Conservation (phyloP, 1,140 invertebrate genomes). For the Zaprionus nigranus region DNA sequence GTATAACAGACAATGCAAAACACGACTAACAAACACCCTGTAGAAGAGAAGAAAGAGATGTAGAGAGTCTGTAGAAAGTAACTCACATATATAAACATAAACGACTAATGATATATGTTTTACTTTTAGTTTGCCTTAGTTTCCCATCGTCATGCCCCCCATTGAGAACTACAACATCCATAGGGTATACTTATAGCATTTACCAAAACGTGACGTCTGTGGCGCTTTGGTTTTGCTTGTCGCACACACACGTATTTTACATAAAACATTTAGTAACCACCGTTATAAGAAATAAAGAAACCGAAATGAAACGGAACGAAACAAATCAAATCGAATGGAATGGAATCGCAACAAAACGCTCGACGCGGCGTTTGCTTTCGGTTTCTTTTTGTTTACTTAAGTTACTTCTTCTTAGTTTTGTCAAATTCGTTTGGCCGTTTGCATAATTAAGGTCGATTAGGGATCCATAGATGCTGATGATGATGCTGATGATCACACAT, state of each 20-base stretch:
- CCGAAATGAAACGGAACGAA: slow-evolving; percentile 30
- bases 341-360: slow-evolving; percentile 17
- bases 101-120: not conserved
- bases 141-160: not conserved
- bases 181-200: slow-evolving; percentile 3
- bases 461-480: slow-evolving; percentile 50
- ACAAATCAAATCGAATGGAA: slow-evolving; percentile 11
- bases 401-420: slow-evolving; percentile 26
- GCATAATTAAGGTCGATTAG: slow-evolving; percentile 81
- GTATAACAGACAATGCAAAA: not conserved
- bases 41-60: not conserved
- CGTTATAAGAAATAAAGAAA: slow-evolving; percentile 62
- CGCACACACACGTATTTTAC: slow-evolving; percentile 35
- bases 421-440: slow-evolving; percentile 54
- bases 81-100: not conserved
- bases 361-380: slow-evolving; percentile 17
- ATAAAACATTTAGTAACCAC: slow-evolving; percentile 50
- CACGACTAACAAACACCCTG: slow-evolving; percentile 11
- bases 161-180: not conserved
- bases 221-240: slow-evolving; percentile 1
- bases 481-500: slow-evolving; percentile 38
- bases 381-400: not conserved
- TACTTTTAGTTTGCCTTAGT: not conserved
- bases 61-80: not conserved
- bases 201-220: slow-evolving; percentile 21